These are phyloP conservation scores for Sinocyclocheilus anophthalmus DNA, from an alignment of 2,113 vertebrate species.

Conservation along the genomic window DNA sequence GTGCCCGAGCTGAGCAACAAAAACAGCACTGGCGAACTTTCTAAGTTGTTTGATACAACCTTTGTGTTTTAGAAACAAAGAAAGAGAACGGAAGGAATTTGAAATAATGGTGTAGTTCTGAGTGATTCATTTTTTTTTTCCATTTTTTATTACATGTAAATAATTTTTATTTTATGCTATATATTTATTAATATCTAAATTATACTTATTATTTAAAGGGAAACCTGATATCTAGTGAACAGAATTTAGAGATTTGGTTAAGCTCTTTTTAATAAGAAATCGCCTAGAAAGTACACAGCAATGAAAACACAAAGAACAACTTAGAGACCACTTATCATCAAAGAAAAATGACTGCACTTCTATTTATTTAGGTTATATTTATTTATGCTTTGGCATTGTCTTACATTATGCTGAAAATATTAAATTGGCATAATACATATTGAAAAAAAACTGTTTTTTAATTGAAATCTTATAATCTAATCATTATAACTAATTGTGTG, in stretches of 20 bases:
- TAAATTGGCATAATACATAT: neutral
- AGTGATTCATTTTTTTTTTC: neutral
- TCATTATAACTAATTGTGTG: neutral
- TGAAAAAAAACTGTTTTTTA: too few species aligned
- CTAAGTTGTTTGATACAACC: neutral
- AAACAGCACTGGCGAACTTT: constrained; percentile 3
- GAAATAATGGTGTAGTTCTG: neutral
- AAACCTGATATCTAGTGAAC: neutral
- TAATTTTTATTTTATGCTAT: neutral
- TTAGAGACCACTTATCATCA: neutral
- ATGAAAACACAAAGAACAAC: too few species aligned
- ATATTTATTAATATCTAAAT: neutral
- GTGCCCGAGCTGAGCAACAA: constrained; percentile 31
- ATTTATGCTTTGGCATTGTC: neutral
- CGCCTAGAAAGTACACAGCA: too few species aligned
- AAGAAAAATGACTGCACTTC: neutral
- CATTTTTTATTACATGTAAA: neutral
- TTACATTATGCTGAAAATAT: neutral
- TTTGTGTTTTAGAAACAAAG: neutral
- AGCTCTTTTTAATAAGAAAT: neutral
- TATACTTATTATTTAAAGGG: neutral
- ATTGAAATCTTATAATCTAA: too few species aligned
- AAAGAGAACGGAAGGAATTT: neutral
- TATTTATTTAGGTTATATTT: neutral
- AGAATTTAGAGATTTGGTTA: neutral